Evolutionary conservation across 2,113 vertebrate genomes (phyloP).

Genomic region (Syrmaticus mikado): DNA sequence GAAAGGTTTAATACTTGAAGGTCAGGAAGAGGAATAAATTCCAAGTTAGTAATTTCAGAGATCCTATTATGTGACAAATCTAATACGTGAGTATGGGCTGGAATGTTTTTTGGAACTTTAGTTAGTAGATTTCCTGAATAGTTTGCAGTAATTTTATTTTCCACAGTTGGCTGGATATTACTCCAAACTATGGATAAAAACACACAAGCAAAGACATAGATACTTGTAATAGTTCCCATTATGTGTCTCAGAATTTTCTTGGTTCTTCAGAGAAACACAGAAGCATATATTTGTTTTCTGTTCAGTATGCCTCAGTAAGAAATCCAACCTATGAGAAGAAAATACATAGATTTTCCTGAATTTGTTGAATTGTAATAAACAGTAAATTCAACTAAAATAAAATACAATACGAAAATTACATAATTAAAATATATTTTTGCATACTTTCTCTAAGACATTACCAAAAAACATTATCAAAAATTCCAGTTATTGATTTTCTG

Average conservation of each 20-base stretch:
- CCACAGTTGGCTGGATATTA: slow-evolving; percentile 25
- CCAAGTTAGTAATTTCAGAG: slow-evolving; percentile 64
- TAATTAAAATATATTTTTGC: neutral
- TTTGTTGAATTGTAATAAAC: neutral
- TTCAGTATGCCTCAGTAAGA: neutral
- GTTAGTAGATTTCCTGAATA: slow-evolving; percentile 65
- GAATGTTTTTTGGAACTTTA: slow-evolving; percentile 65
- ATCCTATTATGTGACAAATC: slow-evolving; percentile 88
- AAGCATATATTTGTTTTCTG: neutral
- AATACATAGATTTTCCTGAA: neutral
- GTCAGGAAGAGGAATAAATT: slow-evolving; percentile 71
- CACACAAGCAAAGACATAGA: neutral
- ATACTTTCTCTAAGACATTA: neutral
- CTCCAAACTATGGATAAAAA: slow-evolving; percentile 14
- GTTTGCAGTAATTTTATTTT: slow-evolving; percentile 61
- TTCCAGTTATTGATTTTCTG: neutral
- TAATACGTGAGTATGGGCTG: slow-evolving; percentile 58
- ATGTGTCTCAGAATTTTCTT: neutral
- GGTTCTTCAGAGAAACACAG: neutral
- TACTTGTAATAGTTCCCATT: neutral
- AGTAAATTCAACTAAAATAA: too few species aligned
- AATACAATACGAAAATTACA: neutral
- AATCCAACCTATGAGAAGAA: slow-evolving; percentile 14
- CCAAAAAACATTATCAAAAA: neutral
- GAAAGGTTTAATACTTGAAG: slow-evolving; percentile 84